Percentiles rank a stretch among this genome's conserved stretches.
These are phyloP conservation scores for Noctuana brunneofusca DNA, from an alignment of 2,888 invertebrate species.

Conservation along the genomic window DNA sequence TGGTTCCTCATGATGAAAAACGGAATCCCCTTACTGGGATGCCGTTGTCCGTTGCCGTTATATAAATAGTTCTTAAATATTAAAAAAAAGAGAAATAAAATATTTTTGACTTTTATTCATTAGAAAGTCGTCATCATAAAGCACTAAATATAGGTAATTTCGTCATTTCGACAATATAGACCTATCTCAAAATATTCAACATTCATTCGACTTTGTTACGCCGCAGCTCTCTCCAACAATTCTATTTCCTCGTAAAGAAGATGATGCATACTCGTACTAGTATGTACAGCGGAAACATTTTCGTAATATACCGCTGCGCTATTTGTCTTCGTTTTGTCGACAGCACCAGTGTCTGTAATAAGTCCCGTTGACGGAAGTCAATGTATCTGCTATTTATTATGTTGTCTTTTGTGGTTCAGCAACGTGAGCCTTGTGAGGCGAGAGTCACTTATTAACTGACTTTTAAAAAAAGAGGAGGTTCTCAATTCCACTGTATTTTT, in stretches of 20 bases:
- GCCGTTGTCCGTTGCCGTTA: no score
- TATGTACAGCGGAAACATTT: conserved; percentile 13
- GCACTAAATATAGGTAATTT: no score
- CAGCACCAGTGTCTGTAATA: conserved; percentile 4
- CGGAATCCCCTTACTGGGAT: no score
- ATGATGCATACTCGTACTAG: conserved; percentile 14
- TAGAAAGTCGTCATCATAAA: no score
- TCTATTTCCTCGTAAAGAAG: neutral
- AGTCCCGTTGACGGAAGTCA: conserved; percentile 8
- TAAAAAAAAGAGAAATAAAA: no score
- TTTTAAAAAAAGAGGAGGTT: no score
- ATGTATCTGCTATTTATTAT: neutral
- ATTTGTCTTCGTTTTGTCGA: conserved; percentile 19
- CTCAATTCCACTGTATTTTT: no score
- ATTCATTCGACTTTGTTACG: neutral
- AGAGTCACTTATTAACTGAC: no score
- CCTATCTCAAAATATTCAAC: neutral
- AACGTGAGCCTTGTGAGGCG: conserved; percentile 33
- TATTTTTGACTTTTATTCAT: no score
- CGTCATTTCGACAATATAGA: no score
- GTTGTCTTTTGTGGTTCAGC: neutral
- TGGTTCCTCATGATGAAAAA: no score
- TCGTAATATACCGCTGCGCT: conserved; percentile 6
- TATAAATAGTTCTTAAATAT: no score
- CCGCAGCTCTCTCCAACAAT: neutral